phyloP scores from a whole-genome alignment of 2,888 invertebrate species.

The Phorcus lineatus region DNA sequence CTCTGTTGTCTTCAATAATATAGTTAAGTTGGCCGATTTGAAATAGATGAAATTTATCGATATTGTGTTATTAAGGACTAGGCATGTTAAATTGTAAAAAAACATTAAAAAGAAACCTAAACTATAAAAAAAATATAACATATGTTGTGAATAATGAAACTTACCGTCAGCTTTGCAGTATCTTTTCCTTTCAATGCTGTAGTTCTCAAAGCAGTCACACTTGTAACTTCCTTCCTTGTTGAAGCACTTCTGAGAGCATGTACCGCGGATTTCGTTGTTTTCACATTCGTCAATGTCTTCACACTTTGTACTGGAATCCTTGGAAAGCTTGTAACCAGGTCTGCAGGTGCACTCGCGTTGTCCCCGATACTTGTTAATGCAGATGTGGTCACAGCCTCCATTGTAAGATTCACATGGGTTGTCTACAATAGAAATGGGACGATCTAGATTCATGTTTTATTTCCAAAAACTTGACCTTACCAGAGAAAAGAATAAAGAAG shows the following conservation, averaged over 20 bases:
- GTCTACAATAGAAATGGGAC: constrained; percentile 65
- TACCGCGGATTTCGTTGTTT: constrained; percentile 81
- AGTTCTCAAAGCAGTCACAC: constrained; percentile 92
- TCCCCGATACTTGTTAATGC: constrained; percentile 85
- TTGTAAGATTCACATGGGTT: constrained; percentile 79
- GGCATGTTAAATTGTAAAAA: background rate
- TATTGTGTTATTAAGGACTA: too few relatives aligned
- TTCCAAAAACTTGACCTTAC: too few relatives aligned
- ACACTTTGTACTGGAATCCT: constrained; percentile 31
- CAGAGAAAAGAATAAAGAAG: too few relatives aligned
- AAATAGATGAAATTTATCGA: too few relatives aligned
- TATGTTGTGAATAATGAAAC: too few relatives aligned
- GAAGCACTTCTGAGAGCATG: constrained; percentile 95
- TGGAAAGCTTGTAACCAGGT: constrained; percentile 25
- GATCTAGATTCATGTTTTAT: background rate
- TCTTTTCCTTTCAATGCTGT: constrained; percentile 82
- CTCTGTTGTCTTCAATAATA: too few relatives aligned
- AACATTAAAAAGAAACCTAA: too few relatives aligned
- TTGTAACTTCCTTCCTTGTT: constrained; percentile 94
- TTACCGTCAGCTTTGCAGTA: constrained; percentile 75
- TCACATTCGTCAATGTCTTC: constrained; percentile 91
- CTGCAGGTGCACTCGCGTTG: constrained; percentile 77
- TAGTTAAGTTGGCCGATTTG: too few relatives aligned
- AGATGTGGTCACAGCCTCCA: constrained; percentile 90
- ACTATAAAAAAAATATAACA: too few relatives aligned